Evolutionary conservation across 1,140 invertebrate species (phyloP).

Genomic region (Eriosoma lanigerum): DNA sequence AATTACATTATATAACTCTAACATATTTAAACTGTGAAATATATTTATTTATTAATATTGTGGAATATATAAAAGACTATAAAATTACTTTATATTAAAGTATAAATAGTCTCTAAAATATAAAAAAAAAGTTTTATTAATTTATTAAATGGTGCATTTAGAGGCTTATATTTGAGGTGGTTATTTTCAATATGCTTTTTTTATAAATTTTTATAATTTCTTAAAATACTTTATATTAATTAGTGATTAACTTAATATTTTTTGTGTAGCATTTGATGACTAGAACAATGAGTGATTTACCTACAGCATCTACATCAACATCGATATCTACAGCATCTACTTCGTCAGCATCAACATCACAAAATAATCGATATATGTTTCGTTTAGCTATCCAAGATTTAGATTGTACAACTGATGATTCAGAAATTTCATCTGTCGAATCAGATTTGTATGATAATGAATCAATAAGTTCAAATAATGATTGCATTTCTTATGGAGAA

Average conservation of each 20-base stretch:
- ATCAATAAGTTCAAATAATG: not conserved
- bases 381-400: not conserved
- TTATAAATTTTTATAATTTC: not conserved
- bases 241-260: not conserved
- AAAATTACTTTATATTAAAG: too few species aligned
- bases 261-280: slow-evolving; percentile 13
- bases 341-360: slow-evolving; percentile 16
- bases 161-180: not conserved
- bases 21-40: too few species aligned
- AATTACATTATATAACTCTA: too few species aligned
- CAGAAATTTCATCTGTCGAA: not conserved
- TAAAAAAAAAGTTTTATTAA: too few species aligned
- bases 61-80: too few species aligned
- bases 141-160: not conserved
- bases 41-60: too few species aligned
- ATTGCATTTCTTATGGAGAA: not conserved
- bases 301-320: slow-evolving; percentile 23
- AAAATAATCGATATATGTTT: not conserved
- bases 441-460: not conserved
- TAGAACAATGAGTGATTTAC: slow-evolving; percentile 38
- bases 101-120: too few species aligned
- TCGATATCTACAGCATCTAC: slow-evolving; percentile 27
- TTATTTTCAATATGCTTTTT: not conserved
- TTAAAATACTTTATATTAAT: not conserved
- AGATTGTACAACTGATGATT: not conserved